Conservation (phyloP, 2,797 vertebrate genomes). For the Odontamblyopus rebecca region DNA sequence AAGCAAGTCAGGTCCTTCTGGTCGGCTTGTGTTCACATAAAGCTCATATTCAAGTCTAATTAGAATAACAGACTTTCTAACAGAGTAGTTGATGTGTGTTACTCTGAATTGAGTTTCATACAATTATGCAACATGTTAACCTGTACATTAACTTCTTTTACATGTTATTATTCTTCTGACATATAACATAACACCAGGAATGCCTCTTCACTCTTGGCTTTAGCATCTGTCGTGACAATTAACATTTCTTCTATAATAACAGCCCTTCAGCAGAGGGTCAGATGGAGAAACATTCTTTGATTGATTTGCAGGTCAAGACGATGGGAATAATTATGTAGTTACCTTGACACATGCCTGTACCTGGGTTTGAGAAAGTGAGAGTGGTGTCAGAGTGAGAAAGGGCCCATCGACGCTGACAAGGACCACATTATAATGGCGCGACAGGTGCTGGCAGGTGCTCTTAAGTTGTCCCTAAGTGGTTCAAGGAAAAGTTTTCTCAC, state of each 20-base stretch:
- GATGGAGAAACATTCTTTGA: too few species aligned
- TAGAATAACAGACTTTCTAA: too few species aligned
- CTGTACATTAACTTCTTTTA: too few species aligned
- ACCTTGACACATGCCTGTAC: not conserved
- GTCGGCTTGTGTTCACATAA: too few species aligned
- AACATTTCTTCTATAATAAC: not conserved
- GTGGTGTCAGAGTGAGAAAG: not conserved
- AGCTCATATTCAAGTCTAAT: too few species aligned
- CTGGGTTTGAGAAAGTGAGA: not conserved
- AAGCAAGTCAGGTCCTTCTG: too few species aligned
- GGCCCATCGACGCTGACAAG: constrained; percentile 1
- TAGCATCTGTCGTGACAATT: not conserved
- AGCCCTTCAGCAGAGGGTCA: too few species aligned
- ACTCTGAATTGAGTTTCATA: too few species aligned
- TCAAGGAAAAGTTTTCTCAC: not conserved
- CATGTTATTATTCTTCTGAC: too few species aligned
- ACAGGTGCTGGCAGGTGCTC: not conserved
- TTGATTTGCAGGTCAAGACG: not conserved
- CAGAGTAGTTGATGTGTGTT: too few species aligned
- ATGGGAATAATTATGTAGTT: constrained; percentile 7
- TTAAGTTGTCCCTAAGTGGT: not conserved
- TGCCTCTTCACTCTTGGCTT: not conserved
- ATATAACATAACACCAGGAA: not conserved
- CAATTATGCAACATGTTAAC: too few species aligned
- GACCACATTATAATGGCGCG: not conserved